A percentile compares a stretch with the other conserved stretches of the same genome.
Conservation (phyloP, 2,888 invertebrate genomes). For the Callimorpha dominula region DNA sequence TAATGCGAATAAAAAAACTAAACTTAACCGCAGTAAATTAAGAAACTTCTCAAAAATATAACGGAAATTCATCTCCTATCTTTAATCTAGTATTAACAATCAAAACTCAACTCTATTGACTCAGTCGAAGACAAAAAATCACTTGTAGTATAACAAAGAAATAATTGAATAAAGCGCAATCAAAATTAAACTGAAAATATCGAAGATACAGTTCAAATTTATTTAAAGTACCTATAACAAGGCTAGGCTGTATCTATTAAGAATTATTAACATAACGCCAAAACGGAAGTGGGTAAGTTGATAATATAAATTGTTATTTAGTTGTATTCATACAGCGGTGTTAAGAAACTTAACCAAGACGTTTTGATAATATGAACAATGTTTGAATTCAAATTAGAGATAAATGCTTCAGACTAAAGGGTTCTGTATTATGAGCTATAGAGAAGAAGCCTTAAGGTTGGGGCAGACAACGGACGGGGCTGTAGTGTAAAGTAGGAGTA, state of each 20-base stretch:
- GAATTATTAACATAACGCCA: slow-evolving; percentile 66
- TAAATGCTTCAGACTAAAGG: not conserved
- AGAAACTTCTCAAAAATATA: slow-evolving; percentile 32
- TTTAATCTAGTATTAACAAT: slow-evolving; percentile 27
- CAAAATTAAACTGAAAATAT: slow-evolving; percentile 7
- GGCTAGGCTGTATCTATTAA: slow-evolving; percentile 61
- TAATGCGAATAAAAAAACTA: not conserved
- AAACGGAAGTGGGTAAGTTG: slow-evolving; percentile 73
- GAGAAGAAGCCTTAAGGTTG: too few species aligned
- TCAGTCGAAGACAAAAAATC: not conserved
- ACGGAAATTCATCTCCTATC: slow-evolving; percentile 54
- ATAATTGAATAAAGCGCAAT: not conserved
- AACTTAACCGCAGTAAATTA: not conserved
- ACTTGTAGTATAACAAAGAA: not conserved
- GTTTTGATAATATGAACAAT: not conserved
- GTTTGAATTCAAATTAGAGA: not conserved
- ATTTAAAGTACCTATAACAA: slow-evolving; percentile 42
- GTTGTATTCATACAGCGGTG: slow-evolving; percentile 66
- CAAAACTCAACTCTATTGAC: slow-evolving; percentile 5
- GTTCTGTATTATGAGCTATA: not conserved
- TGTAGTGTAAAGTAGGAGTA: too few species aligned
- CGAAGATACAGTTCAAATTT: not conserved
- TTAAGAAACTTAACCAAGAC: slow-evolving; percentile 60
- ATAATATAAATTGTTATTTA: slow-evolving; percentile 59
- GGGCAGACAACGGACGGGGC: too few species aligned